Percentiles rank a stretch among this genome's conserved stretches.
phyloP scores from a whole-genome alignment of 2,797 vertebrate genomes.

The Hypotaenidia philippensis region DNA sequence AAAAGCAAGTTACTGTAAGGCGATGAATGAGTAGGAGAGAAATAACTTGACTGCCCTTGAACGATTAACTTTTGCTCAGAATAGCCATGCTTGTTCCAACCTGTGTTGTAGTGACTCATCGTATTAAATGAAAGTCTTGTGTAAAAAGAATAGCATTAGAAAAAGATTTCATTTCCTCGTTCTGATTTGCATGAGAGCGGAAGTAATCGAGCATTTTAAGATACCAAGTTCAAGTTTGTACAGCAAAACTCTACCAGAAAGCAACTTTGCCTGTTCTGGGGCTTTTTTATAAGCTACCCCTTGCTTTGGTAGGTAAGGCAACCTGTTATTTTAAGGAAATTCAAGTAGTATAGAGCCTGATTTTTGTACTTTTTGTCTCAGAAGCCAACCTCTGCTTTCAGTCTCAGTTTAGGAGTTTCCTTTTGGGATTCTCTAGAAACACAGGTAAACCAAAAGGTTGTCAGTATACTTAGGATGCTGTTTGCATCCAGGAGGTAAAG shows the following conservation, averaged over 20 bases:
- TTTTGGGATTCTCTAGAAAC: background rate
- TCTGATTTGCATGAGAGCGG: conserved; percentile 34
- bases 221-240: background rate
- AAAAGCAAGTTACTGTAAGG: conserved; percentile 3
- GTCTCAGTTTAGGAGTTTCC: background rate
- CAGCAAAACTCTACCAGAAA: background rate
- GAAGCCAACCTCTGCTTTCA: background rate
- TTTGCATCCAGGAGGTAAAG: conserved; percentile 18
- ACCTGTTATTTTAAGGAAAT: background rate
- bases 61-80: conserved; percentile 57
- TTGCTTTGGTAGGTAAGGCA: background rate
- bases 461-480: background rate
- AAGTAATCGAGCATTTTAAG: conserved; percentile 28
- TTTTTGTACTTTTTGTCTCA: background rate
- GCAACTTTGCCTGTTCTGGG: background rate
- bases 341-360: background rate
- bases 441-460: background rate
- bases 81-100: conserved; percentile 47
- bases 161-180: conserved; percentile 41
- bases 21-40: conserved; percentile 24
- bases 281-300: background rate
- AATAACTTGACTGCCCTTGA: conserved; percentile 1
- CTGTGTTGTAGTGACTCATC: conserved; percentile 67
- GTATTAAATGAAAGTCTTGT: conserved; percentile 62
- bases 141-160: conserved; percentile 50